Evolutionary conservation across 2,797 vertebrate species (phyloP), one percentile per base, ranked within the genome.

Genomic region (Menidia menidia): DNA sequence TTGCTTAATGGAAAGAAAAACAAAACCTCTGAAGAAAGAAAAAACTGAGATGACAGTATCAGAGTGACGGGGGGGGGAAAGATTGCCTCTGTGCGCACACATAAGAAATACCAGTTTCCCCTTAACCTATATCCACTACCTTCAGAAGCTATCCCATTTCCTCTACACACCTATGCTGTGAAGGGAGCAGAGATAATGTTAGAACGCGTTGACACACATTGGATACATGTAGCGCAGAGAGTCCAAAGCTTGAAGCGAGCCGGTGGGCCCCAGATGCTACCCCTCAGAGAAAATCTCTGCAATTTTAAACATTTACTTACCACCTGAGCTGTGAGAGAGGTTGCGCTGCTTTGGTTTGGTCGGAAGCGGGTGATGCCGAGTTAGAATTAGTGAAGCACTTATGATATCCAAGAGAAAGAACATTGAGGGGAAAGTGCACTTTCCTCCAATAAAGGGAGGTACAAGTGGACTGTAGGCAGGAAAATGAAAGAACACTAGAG

Each of bases 231-330:
- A 47, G 64, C 42, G 63, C 35, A 54, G 75, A 73, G 57, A 18
- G 64, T 58, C 57, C 60, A 1, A n/a, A 60, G 60, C 69, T 54
- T 67, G 66, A 65, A 71, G 78, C 54, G 57, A 79, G 61, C 30
- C 70, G 68, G 67, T 81, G 83, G 6, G 35, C 35, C 35, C 7
- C 35, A 39, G 72, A 85, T 78, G 69, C 65, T 65, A 25, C 71
- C 41, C 47, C 65, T 68, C 67, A 7, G 72, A 79, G 61, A 76
- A 79, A 78, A 81, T 72, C 64, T 68, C 58, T 48, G 60, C 75
- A 64, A 59, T 83, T 82, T 78, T 48, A 74, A 67, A 63, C 42
- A 48, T 85, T 61, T 77, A 75, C 80, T 78, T 58, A 73, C 54
- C 59, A 71, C 55, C 72, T 62, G 59, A 33, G 59, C 47, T 62